Conservation (phyloP, 2,113 vertebrate species). For the Phrynosoma platyrhinos region DNA sequence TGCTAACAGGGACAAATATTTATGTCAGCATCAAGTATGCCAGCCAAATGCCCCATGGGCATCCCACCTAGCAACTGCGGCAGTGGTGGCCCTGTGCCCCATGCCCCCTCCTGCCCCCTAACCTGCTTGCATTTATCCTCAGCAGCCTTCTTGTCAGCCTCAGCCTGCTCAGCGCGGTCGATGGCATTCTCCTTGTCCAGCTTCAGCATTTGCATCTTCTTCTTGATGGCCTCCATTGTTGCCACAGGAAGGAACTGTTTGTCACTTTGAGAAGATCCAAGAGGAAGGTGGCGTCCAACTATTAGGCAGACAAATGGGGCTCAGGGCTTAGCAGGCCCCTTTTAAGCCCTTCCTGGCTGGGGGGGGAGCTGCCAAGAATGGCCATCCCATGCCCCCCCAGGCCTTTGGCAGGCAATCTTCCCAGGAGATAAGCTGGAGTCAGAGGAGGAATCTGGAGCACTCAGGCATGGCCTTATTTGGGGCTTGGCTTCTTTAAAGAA, state of each 20-base stretch:
- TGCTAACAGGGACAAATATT: too few species aligned
- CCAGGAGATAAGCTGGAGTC: constrained; percentile 77
- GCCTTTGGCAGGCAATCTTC: constrained; percentile 73
- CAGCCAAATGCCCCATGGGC: too few species aligned
- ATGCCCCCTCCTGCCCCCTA: constrained; percentile 39
- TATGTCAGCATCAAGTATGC: too few species aligned
- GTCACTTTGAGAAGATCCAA: constrained; percentile 45
- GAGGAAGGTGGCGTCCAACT: constrained; percentile 24
- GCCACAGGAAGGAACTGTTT: not conserved
- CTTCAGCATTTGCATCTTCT: constrained; percentile 81
- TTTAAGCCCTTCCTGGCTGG: constrained; percentile 74
- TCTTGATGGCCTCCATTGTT: constrained; percentile 91
- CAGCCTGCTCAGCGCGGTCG: constrained; percentile 92
- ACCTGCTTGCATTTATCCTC: constrained; percentile 95
- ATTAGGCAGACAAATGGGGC: constrained; percentile 54
- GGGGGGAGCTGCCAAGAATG: constrained; percentile 74
- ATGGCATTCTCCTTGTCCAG: constrained; percentile 96
- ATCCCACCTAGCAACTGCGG: too few species aligned
- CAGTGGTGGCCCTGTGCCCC: not conserved
- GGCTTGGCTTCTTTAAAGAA: constrained; percentile 78
- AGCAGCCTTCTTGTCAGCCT: constrained; percentile 88
- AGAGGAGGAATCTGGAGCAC: constrained; percentile 67
- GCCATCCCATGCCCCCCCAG: constrained; percentile 75
- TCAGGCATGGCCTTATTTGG: constrained; percentile 88
- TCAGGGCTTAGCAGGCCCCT: constrained; percentile 61